Evolutionary conservation across 1,140 invertebrate genomes (phyloP).

Genomic region (Drosophila rhopaloa): DNA sequence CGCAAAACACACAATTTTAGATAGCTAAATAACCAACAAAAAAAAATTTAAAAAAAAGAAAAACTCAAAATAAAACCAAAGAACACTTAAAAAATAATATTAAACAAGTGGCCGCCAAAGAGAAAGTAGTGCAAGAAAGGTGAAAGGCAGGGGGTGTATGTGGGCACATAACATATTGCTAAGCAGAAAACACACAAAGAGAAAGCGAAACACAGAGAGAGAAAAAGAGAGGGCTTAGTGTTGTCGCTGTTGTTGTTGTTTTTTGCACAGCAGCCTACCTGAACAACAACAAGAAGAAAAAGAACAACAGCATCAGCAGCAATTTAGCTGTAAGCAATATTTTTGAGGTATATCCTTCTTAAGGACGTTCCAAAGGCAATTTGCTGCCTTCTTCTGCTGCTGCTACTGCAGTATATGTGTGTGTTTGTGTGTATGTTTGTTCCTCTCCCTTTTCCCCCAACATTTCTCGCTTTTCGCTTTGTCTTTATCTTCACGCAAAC

Average conservation of each 20-base stretch:
- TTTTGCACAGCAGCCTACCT: slow-evolving; percentile 24
- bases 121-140: slow-evolving; percentile 15
- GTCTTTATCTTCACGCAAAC: slow-evolving; percentile 25
- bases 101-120: slow-evolving; percentile 48
- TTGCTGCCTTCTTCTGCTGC: slow-evolving; percentile 42
- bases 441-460: slow-evolving; percentile 1
- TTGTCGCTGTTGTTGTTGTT: slow-evolving; percentile 19
- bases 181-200: slow-evolving; percentile 21
- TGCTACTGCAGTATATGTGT: slow-evolving; percentile 30
- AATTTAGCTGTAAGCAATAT: slow-evolving; percentile 63
- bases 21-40: slow-evolving; percentile 3
- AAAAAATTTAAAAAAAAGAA: neutral
- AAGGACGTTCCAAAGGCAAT: slow-evolving; percentile 84
- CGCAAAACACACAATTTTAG: neutral
- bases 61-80: neutral
- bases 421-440: slow-evolving; percentile 23
- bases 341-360: slow-evolving; percentile 82
- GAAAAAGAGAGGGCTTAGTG: slow-evolving; percentile 3
- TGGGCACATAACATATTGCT: slow-evolving; percentile 56
- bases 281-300: slow-evolving; percentile 26
- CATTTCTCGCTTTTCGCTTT: slow-evolving; percentile 42
- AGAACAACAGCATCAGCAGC: slow-evolving; percentile 15
- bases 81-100: slow-evolving; percentile 9
- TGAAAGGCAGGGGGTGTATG: slow-evolving; percentile 3
- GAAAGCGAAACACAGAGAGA: neutral